Evolutionary conservation across 2,888 invertebrate species (phyloP).

Genomic region (Acrobasis consociella): DNA sequence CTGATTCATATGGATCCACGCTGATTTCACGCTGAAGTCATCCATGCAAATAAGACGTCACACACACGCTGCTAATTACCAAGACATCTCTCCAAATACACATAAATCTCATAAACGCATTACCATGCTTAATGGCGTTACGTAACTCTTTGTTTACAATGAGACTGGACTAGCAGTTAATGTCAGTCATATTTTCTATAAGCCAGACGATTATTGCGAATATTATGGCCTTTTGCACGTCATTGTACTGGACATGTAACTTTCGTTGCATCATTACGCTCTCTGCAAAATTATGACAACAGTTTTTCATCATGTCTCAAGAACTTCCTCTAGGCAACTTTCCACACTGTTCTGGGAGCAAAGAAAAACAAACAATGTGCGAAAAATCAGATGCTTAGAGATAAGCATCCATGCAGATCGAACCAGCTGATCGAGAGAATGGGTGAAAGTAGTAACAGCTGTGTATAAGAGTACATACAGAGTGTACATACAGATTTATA

Average conservation of each 20-base stretch:
- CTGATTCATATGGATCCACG: constrained; percentile 22
- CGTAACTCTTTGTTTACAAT: constrained; percentile 12
- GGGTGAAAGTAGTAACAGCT: too few relatives aligned
- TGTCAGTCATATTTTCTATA: constrained; percentile 1
- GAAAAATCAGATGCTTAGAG: too few relatives aligned
- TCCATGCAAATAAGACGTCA: constrained; percentile 37
- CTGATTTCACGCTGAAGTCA: constrained; percentile 36
- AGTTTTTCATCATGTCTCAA: too few relatives aligned
- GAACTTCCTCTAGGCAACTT: too few relatives aligned
- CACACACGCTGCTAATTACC: constrained; percentile 20
- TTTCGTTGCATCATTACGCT: background rate
- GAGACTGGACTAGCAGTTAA: background rate
- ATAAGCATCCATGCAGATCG: too few relatives aligned
- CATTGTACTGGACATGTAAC: background rate
- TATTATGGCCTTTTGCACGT: background rate
- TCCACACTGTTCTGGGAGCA: too few relatives aligned
- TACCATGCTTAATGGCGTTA: background rate
- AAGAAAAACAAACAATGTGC: too few relatives aligned
- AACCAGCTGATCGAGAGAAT: too few relatives aligned
- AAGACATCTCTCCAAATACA: constrained; percentile 19
- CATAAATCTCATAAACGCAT: background rate
- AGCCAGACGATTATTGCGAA: background rate
- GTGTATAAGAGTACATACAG: too few relatives aligned
- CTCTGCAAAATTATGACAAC: background rate
- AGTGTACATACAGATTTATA: too few relatives aligned